Base-by-base conservation (phyloP, 2,113 vertebrate genomes). In the Oryzias woworae region DNA sequence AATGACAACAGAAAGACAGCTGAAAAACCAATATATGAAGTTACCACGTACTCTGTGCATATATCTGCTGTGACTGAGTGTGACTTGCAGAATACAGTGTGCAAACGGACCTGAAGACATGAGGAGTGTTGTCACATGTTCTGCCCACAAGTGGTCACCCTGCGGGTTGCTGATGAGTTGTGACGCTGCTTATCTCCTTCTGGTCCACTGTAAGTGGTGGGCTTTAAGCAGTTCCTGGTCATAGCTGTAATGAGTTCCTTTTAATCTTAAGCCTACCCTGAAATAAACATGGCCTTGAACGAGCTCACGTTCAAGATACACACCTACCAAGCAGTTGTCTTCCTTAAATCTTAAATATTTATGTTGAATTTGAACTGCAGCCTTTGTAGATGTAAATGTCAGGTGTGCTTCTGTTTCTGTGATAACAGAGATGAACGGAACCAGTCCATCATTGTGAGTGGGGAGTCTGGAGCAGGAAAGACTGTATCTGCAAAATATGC, bases 401-500 rank as follows among this genome's bases (percentile, higher is more conserved):
- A 17, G 14, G 8, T n/a, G 8, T 4, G 8, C 47, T 50, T 8
- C 7, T 12, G 41, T 41, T 22, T 26, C 53, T 20, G 8, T 7
- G 58, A 7, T 26, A 8, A 18, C 88, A 99, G 97, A 83, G 97
- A 99, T 69, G 96, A 98, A 65, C 88, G 97, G 54, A 99, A 99
- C 85, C 97, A 99, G 92, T 98, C 97, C 0, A 98, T 99, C 81
- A 99, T 99, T 56, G 97, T 99, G 71, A 99, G 97, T 1, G 97
- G 97, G 49, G 97, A 99, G 60, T 98, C 97, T 1, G 97, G 97
- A 28, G 97, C 97, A 5, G 97, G 97, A 4, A 99, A 98, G 90
- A 98, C 97, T 0, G 97, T 99, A 3, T 99, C 97, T 12, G 97
- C 97, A 14, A 99, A 99, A 80, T 99, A 99, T 14, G 96, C 97